A percentile compares a stretch with the other conserved stretches of the same genome.
These are phyloP conservation scores for Hanleya hanleyi DNA, from an alignment of 2,888 invertebrate genomes.

Conservation along the genomic window DNA sequence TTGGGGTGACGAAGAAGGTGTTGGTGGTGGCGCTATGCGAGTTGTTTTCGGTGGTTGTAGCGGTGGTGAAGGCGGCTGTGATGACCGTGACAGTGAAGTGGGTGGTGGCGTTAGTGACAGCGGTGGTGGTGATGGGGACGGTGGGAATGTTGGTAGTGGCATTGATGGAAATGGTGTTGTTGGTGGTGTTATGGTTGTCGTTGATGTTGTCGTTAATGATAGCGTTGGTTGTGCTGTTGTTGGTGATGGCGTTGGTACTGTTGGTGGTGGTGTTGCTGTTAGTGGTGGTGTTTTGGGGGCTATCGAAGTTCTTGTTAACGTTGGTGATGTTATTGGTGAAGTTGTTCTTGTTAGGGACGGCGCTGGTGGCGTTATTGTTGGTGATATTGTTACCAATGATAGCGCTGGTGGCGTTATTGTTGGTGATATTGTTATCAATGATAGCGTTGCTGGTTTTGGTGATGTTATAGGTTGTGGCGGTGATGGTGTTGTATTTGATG, in stretches of 20 bases:
- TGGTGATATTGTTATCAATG: neutral
- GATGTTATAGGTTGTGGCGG: neutral
- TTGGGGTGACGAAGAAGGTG: neutral
- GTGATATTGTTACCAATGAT: neutral
- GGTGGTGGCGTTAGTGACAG: neutral
- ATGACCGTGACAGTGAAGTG: neutral
- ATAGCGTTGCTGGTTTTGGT: neutral
- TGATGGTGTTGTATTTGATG: neutral
- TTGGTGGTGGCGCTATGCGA: neutral
- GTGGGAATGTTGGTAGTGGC: neutral
- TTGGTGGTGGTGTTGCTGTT: neutral
- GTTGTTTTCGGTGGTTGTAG: neutral
- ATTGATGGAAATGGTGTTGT: neutral
- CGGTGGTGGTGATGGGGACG: neutral
- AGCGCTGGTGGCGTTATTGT: neutral
- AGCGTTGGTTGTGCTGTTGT: neutral
- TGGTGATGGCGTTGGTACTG: neutral
- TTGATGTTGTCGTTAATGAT: neutral
- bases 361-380: neutral
- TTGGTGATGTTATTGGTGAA: neutral
- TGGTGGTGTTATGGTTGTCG: neutral
- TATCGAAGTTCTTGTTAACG: neutral
- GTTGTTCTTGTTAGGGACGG: neutral
- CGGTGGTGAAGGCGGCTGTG: neutral
- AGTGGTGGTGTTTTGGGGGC: neutral